Evolutionary conservation across 2,113 vertebrate genomes (phyloP).

Genomic region (Rhabdomys dilectus): DNA sequence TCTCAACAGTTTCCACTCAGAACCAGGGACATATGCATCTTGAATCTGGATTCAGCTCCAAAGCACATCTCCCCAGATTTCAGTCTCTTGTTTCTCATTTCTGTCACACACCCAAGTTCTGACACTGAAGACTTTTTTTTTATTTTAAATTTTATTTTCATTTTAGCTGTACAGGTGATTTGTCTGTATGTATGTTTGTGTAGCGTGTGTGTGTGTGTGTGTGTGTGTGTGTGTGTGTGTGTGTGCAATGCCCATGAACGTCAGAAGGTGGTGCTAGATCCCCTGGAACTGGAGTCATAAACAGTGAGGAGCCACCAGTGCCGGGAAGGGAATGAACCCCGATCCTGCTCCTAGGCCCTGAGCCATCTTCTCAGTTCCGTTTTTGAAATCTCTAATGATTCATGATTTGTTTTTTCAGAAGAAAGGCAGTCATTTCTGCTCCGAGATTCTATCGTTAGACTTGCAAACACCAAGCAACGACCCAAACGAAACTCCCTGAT

Average conservation of each 20-base stretch:
- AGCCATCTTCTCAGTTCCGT: background rate
- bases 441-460: background rate
- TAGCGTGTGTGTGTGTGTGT: background rate
- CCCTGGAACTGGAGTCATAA: background rate
- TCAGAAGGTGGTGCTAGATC: background rate
- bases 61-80: background rate
- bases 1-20: rapidly evolving
- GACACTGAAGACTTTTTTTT: background rate
- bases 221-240: background rate
- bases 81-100: background rate
- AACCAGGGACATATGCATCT: background rate
- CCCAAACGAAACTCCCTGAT: background rate
- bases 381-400: background rate
- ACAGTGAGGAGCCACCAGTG: background rate
- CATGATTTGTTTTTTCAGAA: background rate
- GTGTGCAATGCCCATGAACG: background rate
- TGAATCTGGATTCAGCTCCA: background rate
- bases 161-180: background rate
- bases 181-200: background rate
- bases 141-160: background rate
- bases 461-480: background rate
- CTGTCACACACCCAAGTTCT: background rate
- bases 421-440: background rate
- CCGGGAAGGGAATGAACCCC: background rate
- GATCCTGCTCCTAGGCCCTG: no score